These are phyloP conservation scores for Myathropa florea DNA, from an alignment of 2,888 invertebrate species.

Conservation along the genomic window DNA sequence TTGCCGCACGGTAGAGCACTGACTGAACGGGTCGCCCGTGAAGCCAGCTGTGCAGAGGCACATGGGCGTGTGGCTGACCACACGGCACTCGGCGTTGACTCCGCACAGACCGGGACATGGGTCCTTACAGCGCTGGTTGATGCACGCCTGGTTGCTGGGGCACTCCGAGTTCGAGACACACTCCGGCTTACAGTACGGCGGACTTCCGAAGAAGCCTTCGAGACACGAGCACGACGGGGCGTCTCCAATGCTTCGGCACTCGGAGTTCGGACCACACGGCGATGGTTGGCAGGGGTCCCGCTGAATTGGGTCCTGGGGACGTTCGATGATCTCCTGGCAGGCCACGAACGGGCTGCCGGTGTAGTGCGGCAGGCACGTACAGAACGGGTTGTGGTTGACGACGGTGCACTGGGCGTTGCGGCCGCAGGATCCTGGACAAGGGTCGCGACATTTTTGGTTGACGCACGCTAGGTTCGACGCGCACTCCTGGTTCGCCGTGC, in stretches of 20 bases:
- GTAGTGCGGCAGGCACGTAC: constrained; percentile 85
- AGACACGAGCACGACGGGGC: constrained; percentile 88
- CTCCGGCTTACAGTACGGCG: constrained; percentile 88
- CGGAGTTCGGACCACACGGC: constrained; percentile 88
- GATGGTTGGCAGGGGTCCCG: constrained; percentile 86
- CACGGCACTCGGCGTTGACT: constrained; percentile 86
- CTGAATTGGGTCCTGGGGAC: constrained; percentile 76
- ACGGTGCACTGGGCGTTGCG: constrained; percentile 84
- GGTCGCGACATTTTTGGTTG: constrained; percentile 87
- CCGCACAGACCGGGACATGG: constrained; percentile 88
- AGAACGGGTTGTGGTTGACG: constrained; percentile 87
- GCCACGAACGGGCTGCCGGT: constrained; percentile 90
- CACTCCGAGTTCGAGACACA: constrained; percentile 88
- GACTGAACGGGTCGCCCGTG: constrained; percentile 87
- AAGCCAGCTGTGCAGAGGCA: constrained; percentile 85
- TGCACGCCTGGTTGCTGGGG: constrained; percentile 85
- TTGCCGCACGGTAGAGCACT: constrained; percentile 82
- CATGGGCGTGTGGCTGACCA: constrained; percentile 87
- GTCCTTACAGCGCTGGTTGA: constrained; percentile 87
- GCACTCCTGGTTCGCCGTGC: constrained; percentile 86
- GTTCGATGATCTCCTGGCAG: constrained; percentile 84
- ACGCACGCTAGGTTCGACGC: constrained; percentile 85
- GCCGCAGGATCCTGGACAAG: constrained; percentile 85
- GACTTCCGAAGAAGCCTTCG: constrained; percentile 86
- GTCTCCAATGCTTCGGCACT: constrained; percentile 84